Conservation (phyloP, 2,113 vertebrate species). For the Amazona guildingii region DNA sequence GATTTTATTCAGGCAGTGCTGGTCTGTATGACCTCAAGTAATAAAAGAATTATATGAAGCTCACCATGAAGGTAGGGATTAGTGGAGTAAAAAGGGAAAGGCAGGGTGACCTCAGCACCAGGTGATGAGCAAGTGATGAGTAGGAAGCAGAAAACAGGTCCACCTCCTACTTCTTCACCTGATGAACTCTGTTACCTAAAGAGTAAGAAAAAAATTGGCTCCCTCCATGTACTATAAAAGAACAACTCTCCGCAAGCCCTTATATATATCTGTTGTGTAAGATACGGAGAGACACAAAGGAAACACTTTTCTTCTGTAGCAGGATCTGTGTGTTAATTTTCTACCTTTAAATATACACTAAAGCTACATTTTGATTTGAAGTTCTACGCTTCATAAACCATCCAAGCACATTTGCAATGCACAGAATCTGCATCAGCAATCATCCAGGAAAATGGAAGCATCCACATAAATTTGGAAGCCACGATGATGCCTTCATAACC, state of each 20-base stretch:
- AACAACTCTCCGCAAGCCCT: background rate
- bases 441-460: background rate
- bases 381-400: background rate
- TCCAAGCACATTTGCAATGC: background rate
- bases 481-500: background rate
- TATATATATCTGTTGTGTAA: background rate
- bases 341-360: background rate
- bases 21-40: background rate
- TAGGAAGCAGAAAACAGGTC: background rate
- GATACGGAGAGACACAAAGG: background rate
- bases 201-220: background rate
- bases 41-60: background rate
- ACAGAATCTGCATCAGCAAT: background rate
- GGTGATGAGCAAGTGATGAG: background rate
- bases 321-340: background rate
- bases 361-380: background rate
- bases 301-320: background rate
- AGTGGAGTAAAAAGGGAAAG: background rate
- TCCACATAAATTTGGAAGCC: background rate
- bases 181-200: background rate
- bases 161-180: background rate
- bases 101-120: background rate
- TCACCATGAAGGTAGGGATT: background rate
- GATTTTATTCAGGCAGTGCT: background rate
- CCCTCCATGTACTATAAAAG: background rate